These are phyloP conservation scores for Cynocephalus volans DNA, from an alignment of 2,113 vertebrate genomes.

Conservation along the genomic window DNA sequence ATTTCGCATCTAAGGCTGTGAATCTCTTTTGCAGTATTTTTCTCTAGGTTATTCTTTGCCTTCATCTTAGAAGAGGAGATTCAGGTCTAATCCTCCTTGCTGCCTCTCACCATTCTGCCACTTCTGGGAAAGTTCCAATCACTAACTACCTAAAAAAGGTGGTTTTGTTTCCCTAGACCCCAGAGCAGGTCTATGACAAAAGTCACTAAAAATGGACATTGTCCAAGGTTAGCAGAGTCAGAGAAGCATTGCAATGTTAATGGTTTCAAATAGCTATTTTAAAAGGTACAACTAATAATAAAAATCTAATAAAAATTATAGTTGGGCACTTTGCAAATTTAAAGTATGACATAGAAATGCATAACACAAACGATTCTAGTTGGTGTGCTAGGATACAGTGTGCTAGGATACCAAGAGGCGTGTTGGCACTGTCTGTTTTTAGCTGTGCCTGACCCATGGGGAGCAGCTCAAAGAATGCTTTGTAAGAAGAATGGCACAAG, in stretches of 20 bases:
- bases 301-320: slow-evolving; percentile 79
- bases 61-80: background rate
- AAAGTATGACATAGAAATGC: slow-evolving; percentile 68
- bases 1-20: background rate
- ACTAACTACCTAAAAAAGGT: slow-evolving; percentile 55
- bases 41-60: background rate
- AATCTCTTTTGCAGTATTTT: background rate
- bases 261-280: slow-evolving; percentile 71
- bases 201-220: slow-evolving; percentile 52
- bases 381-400: slow-evolving; percentile 40
- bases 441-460: slow-evolving; percentile 56
- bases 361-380: slow-evolving; percentile 70
- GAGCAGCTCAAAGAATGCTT: slow-evolving; percentile 50
- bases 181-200: slow-evolving; percentile 8
- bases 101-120: background rate
- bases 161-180: background rate
- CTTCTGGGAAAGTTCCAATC: background rate
- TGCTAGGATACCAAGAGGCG: slow-evolving; percentile 48
- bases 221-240: slow-evolving; percentile 37
- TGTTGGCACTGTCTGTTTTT: slow-evolving; percentile 70
- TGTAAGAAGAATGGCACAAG: slow-evolving; percentile 53
- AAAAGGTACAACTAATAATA: slow-evolving; percentile 78
- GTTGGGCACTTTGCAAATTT: slow-evolving; percentile 63
- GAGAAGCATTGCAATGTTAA: slow-evolving; percentile 19
- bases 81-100: background rate